Percentiles rank a stretch among this genome's conserved stretches.
These are phyloP conservation scores for Oopsacas minuta DNA, from an alignment of 37 sponge, comb jelly and placozoan genomes.

Conservation along the genomic window DNA sequence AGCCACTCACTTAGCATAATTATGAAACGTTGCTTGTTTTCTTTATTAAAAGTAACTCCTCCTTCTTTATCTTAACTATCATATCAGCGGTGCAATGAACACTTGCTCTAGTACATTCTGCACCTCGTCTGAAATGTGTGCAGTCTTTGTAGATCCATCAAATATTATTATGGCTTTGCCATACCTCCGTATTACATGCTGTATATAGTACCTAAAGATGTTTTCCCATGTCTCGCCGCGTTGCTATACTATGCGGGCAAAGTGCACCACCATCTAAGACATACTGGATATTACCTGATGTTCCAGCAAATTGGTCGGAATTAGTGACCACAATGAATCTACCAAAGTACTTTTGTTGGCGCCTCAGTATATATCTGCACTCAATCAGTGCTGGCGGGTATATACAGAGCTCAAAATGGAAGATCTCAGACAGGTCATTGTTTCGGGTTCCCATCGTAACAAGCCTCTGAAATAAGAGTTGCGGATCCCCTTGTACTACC, in stretches of 20 bases:
- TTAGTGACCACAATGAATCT: neutral
- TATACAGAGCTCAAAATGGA: conserved; percentile 20
- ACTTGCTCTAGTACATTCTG: neutral
- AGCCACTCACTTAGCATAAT: neutral
- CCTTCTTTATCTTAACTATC: conserved; percentile 26
- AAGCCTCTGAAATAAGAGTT: conserved; percentile 36
- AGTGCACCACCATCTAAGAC: conserved; percentile 36
- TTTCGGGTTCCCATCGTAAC: conserved; percentile 13
- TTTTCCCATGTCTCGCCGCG: conserved; percentile 12
- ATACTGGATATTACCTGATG: conserved; percentile 12
- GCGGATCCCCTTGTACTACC: conserved; percentile 20
- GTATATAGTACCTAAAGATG: conserved; percentile 26
- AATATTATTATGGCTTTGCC: conserved; percentile 25
- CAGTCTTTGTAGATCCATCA: conserved; percentile 23
- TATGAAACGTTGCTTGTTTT: neutral
- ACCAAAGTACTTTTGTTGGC: conserved; percentile 23
- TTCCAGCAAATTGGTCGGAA: neutral
- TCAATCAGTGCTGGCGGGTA: conserved; percentile 33
- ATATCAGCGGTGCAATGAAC: conserved; percentile 12
- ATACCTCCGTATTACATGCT: conserved; percentile 23
- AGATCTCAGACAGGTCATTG: conserved; percentile 24
- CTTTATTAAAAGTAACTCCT: neutral
- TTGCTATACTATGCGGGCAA: conserved; percentile 26
- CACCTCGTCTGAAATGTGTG: conserved; percentile 23
- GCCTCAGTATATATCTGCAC: conserved; percentile 26